Evolutionary conservation across 2,888 invertebrate species (phyloP).

Genomic region (Meiosimyza decipiens): DNA sequence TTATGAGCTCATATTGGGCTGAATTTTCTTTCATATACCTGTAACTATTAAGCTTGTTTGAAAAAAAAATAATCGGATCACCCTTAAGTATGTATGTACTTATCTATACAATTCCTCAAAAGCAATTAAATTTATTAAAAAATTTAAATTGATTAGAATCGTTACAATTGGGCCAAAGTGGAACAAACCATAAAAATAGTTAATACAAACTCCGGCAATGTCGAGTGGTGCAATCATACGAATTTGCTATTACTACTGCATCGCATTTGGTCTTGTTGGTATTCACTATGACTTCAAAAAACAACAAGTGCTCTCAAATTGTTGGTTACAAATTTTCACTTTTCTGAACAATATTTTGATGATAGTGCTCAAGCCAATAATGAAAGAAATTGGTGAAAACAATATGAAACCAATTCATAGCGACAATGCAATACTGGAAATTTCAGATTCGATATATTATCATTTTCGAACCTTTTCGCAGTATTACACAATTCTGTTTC

Average conservation of each 20-base stretch:
- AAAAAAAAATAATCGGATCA: too few species aligned
- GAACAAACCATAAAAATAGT: too few species aligned
- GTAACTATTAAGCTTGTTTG: too few species aligned
- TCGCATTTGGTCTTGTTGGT: constrained; percentile 1
- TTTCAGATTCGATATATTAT: background rate
- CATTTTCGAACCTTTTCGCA: background rate
- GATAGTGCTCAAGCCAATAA: background rate
- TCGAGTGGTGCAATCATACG: background rate
- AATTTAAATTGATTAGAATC: too few species aligned
- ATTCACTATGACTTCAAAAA: constrained; percentile 15
- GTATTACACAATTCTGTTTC: background rate
- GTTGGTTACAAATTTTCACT: background rate
- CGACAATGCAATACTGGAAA: too few species aligned
- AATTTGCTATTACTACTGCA: constrained; percentile 3
- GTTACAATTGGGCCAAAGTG: too few species aligned
- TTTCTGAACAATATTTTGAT: constrained; percentile 1
- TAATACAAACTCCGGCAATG: background rate
- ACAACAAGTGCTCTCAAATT: background rate
- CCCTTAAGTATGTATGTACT: too few species aligned
- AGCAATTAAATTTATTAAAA: too few species aligned
- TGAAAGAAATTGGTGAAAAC: background rate
- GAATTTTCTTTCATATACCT: too few species aligned
- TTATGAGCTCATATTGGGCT: too few species aligned
- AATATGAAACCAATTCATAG: too few species aligned
- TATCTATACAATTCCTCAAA: too few species aligned